Conservation (phyloP, 2,888 invertebrate genomes). For the Serrognathus titanus region DNA sequence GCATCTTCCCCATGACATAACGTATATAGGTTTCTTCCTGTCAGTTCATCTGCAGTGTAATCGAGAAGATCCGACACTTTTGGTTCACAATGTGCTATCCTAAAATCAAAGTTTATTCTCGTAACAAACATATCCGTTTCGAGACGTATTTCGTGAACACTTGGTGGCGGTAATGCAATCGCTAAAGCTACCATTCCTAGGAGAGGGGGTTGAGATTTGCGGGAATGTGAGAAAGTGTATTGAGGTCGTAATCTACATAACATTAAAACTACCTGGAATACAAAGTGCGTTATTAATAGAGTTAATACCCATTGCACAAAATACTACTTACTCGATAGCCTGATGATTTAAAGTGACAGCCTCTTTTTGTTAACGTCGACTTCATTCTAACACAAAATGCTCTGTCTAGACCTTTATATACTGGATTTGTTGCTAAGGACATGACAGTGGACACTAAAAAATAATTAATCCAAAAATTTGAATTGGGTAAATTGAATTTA, state of each 20-base stretch:
- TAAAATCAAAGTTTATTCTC: slow-evolving; percentile 91
- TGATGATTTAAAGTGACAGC: slow-evolving; percentile 95
- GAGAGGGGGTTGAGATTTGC: slow-evolving; percentile 82
- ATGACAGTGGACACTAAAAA: slow-evolving; percentile 76
- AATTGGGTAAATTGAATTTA: not conserved
- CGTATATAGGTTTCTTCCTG: slow-evolving; percentile 89
- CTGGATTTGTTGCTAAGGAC: slow-evolving; percentile 63
- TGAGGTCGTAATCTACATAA: slow-evolving; percentile 89
- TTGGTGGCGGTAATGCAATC: slow-evolving; percentile 94
- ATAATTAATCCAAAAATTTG: not conserved
- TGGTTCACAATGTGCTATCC: slow-evolving; percentile 96
- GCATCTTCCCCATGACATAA: slow-evolving; percentile 96
- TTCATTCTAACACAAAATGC: slow-evolving; percentile 97
- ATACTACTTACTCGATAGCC: slow-evolving; percentile 81
- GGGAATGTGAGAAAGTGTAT: slow-evolving; percentile 85
- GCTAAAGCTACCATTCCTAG: slow-evolving; percentile 94
- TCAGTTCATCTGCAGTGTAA: slow-evolving; percentile 89
- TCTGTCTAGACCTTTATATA: slow-evolving; percentile 82
- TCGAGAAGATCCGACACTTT: slow-evolving; percentile 92
- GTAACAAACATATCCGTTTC: slow-evolving; percentile 97
- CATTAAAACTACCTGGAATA: slow-evolving; percentile 83
- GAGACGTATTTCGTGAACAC: slow-evolving; percentile 92
- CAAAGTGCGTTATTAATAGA: no score
- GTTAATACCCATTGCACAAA: no score
- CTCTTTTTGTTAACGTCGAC: slow-evolving; percentile 93